A percentile compares a stretch with the other conserved stretches of the same genome.
Evolutionary conservation across 2,888 invertebrate species (phyloP).

Genomic region (Penaeus monodon): DNA sequence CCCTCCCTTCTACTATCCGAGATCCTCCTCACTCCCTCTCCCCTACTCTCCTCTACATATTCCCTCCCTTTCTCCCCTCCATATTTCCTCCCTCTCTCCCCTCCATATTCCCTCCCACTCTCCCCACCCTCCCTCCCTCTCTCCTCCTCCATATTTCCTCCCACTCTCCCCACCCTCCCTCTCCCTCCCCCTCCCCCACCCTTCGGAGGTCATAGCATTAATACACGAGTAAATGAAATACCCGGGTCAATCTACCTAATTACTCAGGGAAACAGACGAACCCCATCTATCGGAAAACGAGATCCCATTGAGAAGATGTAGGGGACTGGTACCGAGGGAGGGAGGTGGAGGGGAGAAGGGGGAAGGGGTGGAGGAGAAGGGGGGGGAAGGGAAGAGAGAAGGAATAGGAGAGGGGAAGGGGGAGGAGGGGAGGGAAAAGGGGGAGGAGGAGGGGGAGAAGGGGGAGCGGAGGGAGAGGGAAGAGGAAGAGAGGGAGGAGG

Average conservation of each 20-base stretch:
- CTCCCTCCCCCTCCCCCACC: neutral
- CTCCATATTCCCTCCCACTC: neutral
- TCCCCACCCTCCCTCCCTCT: neutral
- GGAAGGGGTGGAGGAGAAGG: neutral
- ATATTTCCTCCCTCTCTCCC: too few species aligned
- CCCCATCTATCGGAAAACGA: slow-evolving; percentile 19
- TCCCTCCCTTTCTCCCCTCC: neutral
- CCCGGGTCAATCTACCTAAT: slow-evolving; percentile 38
- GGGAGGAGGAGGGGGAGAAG: neutral
- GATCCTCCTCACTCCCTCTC: too few species aligned
- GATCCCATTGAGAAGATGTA: neutral
- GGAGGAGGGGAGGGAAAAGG: neutral
- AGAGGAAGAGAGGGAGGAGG: neutral
- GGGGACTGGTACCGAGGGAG: neutral
- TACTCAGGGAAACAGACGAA: slow-evolving; percentile 17
- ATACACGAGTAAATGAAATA: slow-evolving; percentile 37
- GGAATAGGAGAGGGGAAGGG: neutral
- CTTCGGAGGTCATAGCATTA: slow-evolving; percentile 5
- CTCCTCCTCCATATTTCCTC: neutral
- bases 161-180: neutral
- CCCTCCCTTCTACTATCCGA: too few species aligned
- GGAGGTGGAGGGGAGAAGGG: neutral
- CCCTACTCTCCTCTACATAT: too few species aligned
- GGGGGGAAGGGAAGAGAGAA: too few species aligned
- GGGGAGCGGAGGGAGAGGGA: neutral